Evolutionary conservation across 2,113 vertebrate species (phyloP), one percentile per base, ranked within the genome.

Genomic region (Charadrius vociferus): DNA sequence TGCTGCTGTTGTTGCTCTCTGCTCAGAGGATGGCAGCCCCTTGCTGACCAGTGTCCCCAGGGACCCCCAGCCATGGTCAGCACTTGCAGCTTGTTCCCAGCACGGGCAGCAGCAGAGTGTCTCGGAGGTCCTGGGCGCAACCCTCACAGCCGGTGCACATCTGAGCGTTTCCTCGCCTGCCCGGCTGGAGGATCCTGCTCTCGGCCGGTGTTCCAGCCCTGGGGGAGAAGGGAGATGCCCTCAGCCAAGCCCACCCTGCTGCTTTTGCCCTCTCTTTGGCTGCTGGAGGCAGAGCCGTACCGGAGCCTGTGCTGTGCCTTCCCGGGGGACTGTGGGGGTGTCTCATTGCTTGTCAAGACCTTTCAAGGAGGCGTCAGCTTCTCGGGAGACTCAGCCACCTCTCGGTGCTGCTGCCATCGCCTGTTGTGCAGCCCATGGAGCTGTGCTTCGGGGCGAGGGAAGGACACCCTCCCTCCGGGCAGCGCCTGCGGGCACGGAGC

Each of bases 41-140:
- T 41, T 43, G 39, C 80, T 88, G 56, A 30, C 12, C 30, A 12
- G 18, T 26, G 39, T 22, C 83, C 17, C 78, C 66, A 10, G 41
- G 79, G 36, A 39, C 36, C n/a, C 34, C n/a, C 29, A 4, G 27
- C n/a, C 1, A 0, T 2, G 1, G 34, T n/a, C 41, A 26, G 43
- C 30, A 10, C 37, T 34, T 3, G 3, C 61, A 12, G 49, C 49
- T n/a, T 12, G 4, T 41, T 53, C 30, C 47, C 36, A 32, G 70
- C 63, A 34, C 1, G 5, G 52, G 26, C 37, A 55, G 52, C 72
- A 78, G 52, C 59, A 50, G 36, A 13, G 5, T 8, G 7, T 41
- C 70, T 65, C 5, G 0, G 43, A 19, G 81, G 27, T 47, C n/a
- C 32, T 41, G 80, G 49, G 13, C 12, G n/a, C 27, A 41, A 9